phyloP scores from a whole-genome alignment of 2,113 vertebrate genomes.

The Oreocharis arfaki region DNA sequence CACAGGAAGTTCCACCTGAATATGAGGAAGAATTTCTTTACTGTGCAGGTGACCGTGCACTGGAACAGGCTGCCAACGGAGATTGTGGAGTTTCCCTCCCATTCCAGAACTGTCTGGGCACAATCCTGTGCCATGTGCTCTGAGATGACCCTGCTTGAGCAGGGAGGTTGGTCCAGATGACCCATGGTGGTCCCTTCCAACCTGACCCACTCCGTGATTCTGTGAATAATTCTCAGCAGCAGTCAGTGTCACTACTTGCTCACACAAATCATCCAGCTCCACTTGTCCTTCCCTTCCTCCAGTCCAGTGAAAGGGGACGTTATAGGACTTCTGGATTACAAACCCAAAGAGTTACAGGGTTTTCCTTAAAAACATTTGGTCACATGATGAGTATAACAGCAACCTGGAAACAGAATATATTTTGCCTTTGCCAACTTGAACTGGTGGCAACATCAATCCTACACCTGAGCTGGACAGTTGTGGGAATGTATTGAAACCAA shows the following conservation, averaged over 20 bases:
- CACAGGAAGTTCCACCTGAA: not conserved
- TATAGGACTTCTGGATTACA: not conserved
- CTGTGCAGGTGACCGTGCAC: not conserved
- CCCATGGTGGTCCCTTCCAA: not conserved
- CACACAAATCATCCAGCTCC: not conserved
- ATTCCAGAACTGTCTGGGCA: not conserved
- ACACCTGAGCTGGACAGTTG: not conserved
- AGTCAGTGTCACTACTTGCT: not conserved
- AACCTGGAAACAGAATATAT: not conserved
- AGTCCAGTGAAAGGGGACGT: not conserved
- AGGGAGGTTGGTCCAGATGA: not conserved
- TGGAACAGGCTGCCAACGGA: not conserved
- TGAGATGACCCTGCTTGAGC: not conserved
- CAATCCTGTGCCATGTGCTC: not conserved
- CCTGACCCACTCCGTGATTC: not conserved
- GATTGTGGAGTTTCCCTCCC: not conserved
- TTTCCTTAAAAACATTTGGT: not conserved
- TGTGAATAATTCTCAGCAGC: not conserved
- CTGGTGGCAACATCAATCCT: not conserved
- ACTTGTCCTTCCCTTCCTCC: not conserved
- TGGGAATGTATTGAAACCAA: not conserved
- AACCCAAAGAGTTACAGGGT: not conserved
- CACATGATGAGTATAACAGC: not conserved
- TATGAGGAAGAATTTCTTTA: not conserved
- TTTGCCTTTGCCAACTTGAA: not conserved